phyloP scores from a whole-genome alignment of 1,140 invertebrate genomes.

The Trialeurodes vaporariorum region DNA sequence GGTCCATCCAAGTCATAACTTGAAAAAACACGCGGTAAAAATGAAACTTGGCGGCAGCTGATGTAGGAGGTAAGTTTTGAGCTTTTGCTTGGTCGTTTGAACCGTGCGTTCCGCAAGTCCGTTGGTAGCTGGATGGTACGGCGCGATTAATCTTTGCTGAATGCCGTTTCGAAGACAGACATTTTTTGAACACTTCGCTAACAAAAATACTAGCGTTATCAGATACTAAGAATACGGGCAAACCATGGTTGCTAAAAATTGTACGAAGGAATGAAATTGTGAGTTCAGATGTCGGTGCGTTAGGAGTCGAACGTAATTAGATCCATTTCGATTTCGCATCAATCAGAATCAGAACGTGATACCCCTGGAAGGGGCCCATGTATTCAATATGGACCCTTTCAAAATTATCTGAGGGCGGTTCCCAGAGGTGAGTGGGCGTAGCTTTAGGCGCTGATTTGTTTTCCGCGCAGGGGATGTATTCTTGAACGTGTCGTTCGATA shows the following conservation, averaged over 20 bases:
- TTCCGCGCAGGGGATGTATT: too few relatives aligned
- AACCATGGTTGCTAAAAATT: slow-evolving; percentile 9
- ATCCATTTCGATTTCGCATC: slow-evolving; percentile 30
- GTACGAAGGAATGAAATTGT: slow-evolving; percentile 2
- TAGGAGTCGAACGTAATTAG: background rate
- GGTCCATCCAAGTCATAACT: too few relatives aligned
- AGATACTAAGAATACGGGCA: background rate
- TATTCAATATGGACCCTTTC: slow-evolving; percentile 29
- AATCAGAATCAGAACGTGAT: slow-evolving; percentile 34
- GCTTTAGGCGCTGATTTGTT: too few relatives aligned
- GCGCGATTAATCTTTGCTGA: slow-evolving; percentile 23
- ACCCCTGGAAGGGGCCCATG: slow-evolving; percentile 24
- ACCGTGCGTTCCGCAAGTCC: slow-evolving; percentile 29
- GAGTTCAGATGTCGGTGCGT: background rate
- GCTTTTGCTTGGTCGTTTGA: slow-evolving; percentile 31
- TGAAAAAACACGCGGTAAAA: too few relatives aligned
- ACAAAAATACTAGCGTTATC: slow-evolving; percentile 2
- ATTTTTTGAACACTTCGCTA: too few relatives aligned
- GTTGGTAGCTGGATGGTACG: slow-evolving; percentile 26
- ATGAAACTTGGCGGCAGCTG: too few relatives aligned
- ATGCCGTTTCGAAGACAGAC: too few relatives aligned
- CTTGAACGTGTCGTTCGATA: too few relatives aligned
- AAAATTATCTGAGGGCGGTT: slow-evolving; percentile 23
- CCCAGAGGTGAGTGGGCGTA: slow-evolving; percentile 26
- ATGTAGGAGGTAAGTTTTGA: too few relatives aligned